Percentiles rank a stretch among this genome's conserved stretches.
Conservation (phyloP, 1,140 invertebrate genomes). For the Condylostylus longicornis region DNA sequence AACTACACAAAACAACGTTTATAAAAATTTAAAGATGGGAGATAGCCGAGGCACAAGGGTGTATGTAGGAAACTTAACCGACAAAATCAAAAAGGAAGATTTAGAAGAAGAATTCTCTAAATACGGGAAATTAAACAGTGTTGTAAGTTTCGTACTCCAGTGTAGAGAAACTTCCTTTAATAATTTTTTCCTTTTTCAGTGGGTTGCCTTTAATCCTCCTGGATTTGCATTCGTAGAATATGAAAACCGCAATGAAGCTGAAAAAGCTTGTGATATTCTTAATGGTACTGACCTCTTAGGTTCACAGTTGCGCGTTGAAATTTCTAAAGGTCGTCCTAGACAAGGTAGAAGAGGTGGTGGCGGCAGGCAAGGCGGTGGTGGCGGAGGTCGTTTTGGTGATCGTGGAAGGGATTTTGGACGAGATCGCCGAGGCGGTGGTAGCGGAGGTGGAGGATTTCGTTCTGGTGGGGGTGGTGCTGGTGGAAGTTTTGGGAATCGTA, state of each 20-base stretch:
- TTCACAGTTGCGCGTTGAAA: slow-evolving; percentile 66
- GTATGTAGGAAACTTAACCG: slow-evolving; percentile 69
- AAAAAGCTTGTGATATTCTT: slow-evolving; percentile 79
- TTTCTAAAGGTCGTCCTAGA: slow-evolving; percentile 54
- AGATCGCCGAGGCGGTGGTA: slow-evolving; percentile 34
- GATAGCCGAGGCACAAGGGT: slow-evolving; percentile 52
- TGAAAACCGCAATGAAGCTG: slow-evolving; percentile 85
- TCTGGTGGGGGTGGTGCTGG: slow-evolving; percentile 27
- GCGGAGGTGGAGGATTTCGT: slow-evolving; percentile 31
- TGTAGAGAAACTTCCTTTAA: slow-evolving; percentile 45
- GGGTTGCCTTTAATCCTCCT: slow-evolving; percentile 87
- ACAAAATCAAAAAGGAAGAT: slow-evolving; percentile 76
- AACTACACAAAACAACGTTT: too few species aligned
- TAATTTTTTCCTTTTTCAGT: too few species aligned
- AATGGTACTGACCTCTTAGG: slow-evolving; percentile 75
- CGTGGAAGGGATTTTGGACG: slow-evolving; percentile 26
- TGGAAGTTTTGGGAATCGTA: slow-evolving; percentile 15
- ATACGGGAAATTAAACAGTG: slow-evolving; percentile 86
- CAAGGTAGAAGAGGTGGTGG: slow-evolving; percentile 37
- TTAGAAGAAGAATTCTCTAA: slow-evolving; percentile 69
- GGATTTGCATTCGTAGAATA: slow-evolving; percentile 99
- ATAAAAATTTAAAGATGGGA: slow-evolving; percentile 24
- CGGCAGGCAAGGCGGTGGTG: slow-evolving; percentile 34
- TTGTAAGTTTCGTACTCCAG: too few species aligned
- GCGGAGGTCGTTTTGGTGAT: too few species aligned